Conservation (phyloP, 2,888 invertebrate genomes). For the Drosophila ustulata region DNA sequence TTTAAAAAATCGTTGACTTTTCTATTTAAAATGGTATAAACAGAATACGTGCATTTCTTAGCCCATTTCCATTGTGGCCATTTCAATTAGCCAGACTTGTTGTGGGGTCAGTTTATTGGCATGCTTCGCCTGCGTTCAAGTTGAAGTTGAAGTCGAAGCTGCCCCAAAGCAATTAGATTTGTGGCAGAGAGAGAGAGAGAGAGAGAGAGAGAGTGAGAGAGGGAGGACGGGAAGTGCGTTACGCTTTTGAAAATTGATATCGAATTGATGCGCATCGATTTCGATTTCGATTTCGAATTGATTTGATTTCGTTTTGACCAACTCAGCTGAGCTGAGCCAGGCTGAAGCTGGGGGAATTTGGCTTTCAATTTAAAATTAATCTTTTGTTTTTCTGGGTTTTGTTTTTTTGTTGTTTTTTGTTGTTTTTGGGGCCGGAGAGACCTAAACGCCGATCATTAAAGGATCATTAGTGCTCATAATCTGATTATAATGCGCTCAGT, state of each 20-base stretch:
- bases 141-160: neutral
- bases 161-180: neutral
- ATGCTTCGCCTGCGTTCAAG: neutral
- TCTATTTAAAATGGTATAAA: too few species aligned
- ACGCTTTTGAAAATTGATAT: slow-evolving; percentile 19
- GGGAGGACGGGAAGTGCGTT: slow-evolving; percentile 9
- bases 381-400: slow-evolving; percentile 53
- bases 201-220: neutral
- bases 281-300: slow-evolving; percentile 10
- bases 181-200: neutral
- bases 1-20: too few species aligned
- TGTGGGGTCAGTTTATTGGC: slow-evolving; percentile 10
- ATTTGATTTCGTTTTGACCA: slow-evolving; percentile 6
- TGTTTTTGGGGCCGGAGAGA: slow-evolving; percentile 43
- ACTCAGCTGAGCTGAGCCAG: neutral
- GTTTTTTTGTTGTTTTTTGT: slow-evolving; percentile 44
- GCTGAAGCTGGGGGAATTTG: neutral
- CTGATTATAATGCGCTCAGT: slow-evolving; percentile 83
- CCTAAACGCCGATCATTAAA: slow-evolving; percentile 85
- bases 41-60: too few species aligned
- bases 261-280: slow-evolving; percentile 15
- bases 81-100: slow-evolving; percentile 10
- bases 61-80: neutral
- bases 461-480: slow-evolving; percentile 84
- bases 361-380: slow-evolving; percentile 13